phyloP scores from a whole-genome alignment of 2,888 invertebrate genomes.

The Trissolcus japonicus region DNA sequence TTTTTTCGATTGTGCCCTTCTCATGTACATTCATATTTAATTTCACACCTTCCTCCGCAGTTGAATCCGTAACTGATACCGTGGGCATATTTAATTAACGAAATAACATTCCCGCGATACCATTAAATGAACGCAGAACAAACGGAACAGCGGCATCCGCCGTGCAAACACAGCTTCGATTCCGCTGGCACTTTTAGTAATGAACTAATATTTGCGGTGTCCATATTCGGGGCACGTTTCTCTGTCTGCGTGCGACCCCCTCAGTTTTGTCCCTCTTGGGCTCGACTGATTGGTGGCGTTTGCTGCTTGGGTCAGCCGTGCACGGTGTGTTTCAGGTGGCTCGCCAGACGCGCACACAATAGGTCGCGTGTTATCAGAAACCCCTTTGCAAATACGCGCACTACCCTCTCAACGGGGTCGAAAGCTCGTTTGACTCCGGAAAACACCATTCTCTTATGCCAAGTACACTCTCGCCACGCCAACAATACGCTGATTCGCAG shows the following conservation, averaged over 20 bases:
- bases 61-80: slow-evolving; percentile 37
- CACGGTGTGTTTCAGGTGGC: slow-evolving; percentile 53
- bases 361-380: slow-evolving; percentile 70
- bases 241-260: slow-evolving; percentile 37
- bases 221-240: slow-evolving; percentile 62
- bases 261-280: slow-evolving; percentile 33
- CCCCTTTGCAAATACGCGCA: slow-evolving; percentile 71
- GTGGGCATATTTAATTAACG: slow-evolving; percentile 62
- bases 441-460: slow-evolving; percentile 57
- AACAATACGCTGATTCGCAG: slow-evolving; percentile 42
- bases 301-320: slow-evolving; percentile 38
- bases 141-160: slow-evolving; percentile 61
- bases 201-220: slow-evolving; percentile 76
- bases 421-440: slow-evolving; percentile 61
- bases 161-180: slow-evolving; percentile 50
- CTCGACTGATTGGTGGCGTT: slow-evolving; percentile 33
- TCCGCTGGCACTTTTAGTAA: slow-evolving; percentile 74
- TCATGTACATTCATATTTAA: too few relatives aligned
- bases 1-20: too few relatives aligned
- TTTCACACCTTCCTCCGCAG: too few relatives aligned
- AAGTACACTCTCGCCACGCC: slow-evolving; percentile 58
- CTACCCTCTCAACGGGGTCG: slow-evolving; percentile 63
- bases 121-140: slow-evolving; percentile 67
- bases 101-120: slow-evolving; percentile 65
- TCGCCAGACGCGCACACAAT: slow-evolving; percentile 63